Evolutionary conservation across 2,113 vertebrate species (phyloP).

Genomic region (Bettongia penicillata): DNA sequence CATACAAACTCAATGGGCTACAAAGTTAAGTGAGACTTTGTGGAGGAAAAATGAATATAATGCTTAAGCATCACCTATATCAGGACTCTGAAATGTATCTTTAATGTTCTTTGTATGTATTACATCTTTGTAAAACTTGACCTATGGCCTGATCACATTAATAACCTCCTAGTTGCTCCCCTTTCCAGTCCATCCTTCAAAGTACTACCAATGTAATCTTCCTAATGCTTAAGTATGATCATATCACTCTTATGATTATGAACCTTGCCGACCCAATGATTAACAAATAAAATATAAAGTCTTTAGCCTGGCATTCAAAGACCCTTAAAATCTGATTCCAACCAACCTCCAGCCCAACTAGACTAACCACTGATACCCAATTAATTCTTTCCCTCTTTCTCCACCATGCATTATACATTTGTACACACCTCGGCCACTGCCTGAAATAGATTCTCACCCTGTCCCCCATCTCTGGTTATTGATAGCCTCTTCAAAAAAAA

Average conservation of each 20-base stretch:
- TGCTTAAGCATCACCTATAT: not conserved
- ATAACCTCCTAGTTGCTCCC: not conserved
- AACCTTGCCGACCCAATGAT: not conserved
- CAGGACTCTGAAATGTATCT: not conserved
- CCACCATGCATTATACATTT: not conserved
- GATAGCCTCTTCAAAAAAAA: not conserved
- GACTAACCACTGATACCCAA: not conserved
- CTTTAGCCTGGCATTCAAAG: not conserved
- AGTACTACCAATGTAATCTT: not conserved
- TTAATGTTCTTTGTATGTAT: not conserved
- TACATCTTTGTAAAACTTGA: not conserved
- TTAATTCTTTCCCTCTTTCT: not conserved
- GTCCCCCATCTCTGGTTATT: not conserved
- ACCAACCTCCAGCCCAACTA: not conserved
- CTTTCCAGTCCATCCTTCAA: not conserved
- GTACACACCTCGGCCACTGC: not conserved
- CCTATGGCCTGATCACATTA: not conserved
- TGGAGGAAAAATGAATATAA: not conserved
- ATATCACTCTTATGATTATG: not conserved
- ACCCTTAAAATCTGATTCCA: not conserved
- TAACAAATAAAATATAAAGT: not conserved
- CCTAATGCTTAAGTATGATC: not conserved
- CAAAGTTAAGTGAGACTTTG: not conserved
- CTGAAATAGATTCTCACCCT: not conserved
- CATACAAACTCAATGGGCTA: not conserved